A percentile compares a stretch with the other conserved stretches of the same genome.
These are phyloP conservation scores for Sorex araneus DNA, from an alignment of 2,113 vertebrate species.

Conservation along the genomic window DNA sequence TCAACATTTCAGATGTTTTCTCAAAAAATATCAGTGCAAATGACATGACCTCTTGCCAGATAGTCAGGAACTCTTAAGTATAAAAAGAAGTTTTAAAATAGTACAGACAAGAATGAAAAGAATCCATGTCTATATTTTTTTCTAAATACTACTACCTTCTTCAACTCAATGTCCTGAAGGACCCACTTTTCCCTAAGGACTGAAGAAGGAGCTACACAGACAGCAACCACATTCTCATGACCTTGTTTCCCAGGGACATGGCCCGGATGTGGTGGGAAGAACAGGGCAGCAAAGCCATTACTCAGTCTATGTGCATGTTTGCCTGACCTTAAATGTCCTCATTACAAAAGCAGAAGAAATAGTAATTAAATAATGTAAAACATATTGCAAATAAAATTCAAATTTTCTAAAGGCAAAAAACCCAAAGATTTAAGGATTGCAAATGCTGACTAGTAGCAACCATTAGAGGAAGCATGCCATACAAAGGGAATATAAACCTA, in stretches of 20 bases:
- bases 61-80: neutral
- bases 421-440: neutral
- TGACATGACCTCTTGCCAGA: neutral
- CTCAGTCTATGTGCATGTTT: neutral
- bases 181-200: neutral
- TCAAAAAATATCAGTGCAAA: conserved; percentile 42
- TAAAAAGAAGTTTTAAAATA: conserved; percentile 50
- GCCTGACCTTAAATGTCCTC: neutral
- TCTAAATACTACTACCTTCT: neutral
- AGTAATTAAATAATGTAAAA: conserved; percentile 5
- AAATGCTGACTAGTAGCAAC: neutral
- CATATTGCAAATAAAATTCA: neutral
- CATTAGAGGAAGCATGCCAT: neutral
- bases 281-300: neutral
- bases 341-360: neutral
- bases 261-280: conserved; percentile 40
- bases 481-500: neutral
- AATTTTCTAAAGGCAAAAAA: conserved; percentile 45
- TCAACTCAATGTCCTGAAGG: neutral
- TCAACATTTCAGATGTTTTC: neutral
- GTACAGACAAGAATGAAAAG: neutral
- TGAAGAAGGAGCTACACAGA: neutral
- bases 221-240: neutral
- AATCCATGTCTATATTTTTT: neutral
- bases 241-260: conserved; percentile 26